Percentiles rank a stretch among this genome's conserved stretches.
Conservation (phyloP, 1,140 invertebrate genomes). For the Probaryconus sp. region DNA sequence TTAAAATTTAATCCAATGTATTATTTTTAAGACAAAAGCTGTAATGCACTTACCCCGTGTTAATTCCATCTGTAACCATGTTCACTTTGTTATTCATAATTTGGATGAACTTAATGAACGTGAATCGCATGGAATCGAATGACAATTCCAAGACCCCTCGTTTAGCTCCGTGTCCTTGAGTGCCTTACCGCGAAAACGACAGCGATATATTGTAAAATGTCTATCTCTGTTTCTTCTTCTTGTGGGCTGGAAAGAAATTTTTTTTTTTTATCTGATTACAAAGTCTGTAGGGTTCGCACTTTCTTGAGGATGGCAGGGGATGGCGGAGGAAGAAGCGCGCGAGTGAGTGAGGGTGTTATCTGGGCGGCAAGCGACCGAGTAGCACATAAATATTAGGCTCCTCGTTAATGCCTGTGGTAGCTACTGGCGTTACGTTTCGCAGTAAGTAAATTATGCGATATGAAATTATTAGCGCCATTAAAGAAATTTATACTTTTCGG, state of each 20-base stretch:
- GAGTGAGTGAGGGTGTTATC: conserved; percentile 76
- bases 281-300: conserved; percentile 60
- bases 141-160: conserved; percentile 37
- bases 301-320: conserved; percentile 51
- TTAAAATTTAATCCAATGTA: too few relatives aligned
- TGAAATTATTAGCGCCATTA: conserved; percentile 80
- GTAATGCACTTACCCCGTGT: too few relatives aligned
- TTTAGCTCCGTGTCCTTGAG: conserved; percentile 23
- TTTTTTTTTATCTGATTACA: conserved; percentile 73
- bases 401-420: conserved; percentile 79
- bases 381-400: conserved; percentile 79
- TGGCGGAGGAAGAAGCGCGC: conserved; percentile 52
- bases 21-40: neutral
- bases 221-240: conserved; percentile 56
- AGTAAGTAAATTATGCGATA: conserved; percentile 80
- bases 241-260: conserved; percentile 50
- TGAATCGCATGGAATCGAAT: conserved; percentile 39
- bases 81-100: conserved; percentile 25
- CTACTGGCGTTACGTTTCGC: conserved; percentile 79
- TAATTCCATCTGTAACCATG: too few relatives aligned
- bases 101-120: conserved; percentile 41
- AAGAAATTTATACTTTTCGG: conserved; percentile 79
- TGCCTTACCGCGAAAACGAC: conserved; percentile 19
- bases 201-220: conserved; percentile 47
- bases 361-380: conserved; percentile 75